Evolutionary conservation across 2,888 invertebrate species (phyloP).

Genomic region (Metalampra italica): DNA sequence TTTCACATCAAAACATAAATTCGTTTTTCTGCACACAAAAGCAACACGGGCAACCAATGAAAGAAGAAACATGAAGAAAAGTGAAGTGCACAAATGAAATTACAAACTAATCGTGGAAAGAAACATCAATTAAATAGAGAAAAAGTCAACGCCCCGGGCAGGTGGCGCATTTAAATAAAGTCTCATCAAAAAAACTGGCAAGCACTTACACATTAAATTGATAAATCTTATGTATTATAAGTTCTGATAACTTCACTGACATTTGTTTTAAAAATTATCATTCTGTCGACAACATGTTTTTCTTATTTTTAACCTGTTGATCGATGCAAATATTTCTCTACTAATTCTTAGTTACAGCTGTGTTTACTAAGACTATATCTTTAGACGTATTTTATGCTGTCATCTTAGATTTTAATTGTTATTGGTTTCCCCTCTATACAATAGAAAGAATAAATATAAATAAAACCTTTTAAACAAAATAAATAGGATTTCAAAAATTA

Average conservation of each 20-base stretch:
- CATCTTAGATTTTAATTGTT: conserved; percentile 6
- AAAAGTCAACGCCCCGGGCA: conserved; percentile 31
- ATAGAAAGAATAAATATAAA: conserved; percentile 40
- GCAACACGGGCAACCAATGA: conserved; percentile 34
- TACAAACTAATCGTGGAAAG: conserved; percentile 45
- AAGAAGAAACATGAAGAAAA: conserved; percentile 37
- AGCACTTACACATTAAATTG: conserved; percentile 66
- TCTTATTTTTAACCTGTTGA: conserved; percentile 34
- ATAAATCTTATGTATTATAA: conserved; percentile 67
- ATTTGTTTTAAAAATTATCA: conserved; percentile 53
- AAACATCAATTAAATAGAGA: conserved; percentile 38
- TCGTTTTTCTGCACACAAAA: conserved; percentile 55
- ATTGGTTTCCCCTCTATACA: conserved; percentile 12
- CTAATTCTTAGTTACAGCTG: not conserved
- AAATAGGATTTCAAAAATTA: conserved; percentile 43
- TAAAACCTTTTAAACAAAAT: conserved; percentile 42
- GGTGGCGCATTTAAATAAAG: conserved; percentile 49
- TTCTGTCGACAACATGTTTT: conserved; percentile 60
- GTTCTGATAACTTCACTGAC: conserved; percentile 73
- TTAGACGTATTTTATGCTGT: conserved; percentile 12
- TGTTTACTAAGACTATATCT: not conserved
- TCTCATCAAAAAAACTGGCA: conserved; percentile 63
- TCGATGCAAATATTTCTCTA: conserved; percentile 12
- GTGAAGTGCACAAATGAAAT: conserved; percentile 45
- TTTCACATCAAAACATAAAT: conserved; percentile 57